Evolutionary conservation across 2,797 vertebrate species (phyloP).

Genomic region (Oophaga sylvatica): DNA sequence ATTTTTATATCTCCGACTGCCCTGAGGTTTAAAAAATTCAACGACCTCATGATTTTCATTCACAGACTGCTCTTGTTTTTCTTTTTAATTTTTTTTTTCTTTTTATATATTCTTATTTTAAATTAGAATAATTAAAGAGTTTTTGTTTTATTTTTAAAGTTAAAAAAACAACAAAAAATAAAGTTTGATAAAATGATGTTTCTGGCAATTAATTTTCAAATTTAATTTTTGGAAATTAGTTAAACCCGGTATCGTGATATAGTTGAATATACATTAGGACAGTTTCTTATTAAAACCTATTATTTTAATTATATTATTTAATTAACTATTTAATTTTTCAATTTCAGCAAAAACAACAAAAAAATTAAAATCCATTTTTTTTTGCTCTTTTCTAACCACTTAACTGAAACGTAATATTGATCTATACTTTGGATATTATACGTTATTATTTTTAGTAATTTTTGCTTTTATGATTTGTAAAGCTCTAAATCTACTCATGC

Average conservation of each 20-base stretch:
- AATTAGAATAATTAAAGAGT: no score
- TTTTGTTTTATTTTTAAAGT: no score
- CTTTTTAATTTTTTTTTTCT: neutral
- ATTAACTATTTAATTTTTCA: no score
- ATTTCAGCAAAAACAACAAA: no score
- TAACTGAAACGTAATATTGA: neutral
- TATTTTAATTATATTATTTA: no score
- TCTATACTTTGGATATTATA: neutral
- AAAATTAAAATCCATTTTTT: neutral
- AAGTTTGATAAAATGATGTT: no score
- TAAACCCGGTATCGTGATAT: no score
- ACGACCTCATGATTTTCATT: constrained; percentile 34
- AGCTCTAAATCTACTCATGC: constrained; percentile 14
- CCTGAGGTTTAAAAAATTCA: constrained; percentile 41
- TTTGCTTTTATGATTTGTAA: neutral
- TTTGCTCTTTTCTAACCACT: neutral
- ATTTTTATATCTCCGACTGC: constrained; percentile 62
- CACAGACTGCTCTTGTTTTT: neutral
- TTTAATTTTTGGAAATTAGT: no score
- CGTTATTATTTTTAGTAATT: neutral
- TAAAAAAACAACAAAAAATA: no score
- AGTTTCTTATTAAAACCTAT: no score
- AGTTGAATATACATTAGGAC: no score
- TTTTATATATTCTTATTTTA: neutral
- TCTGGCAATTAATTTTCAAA: no score